Conservation (phyloP, 2,797 vertebrate species). For the Lacerta agilis region DNA sequence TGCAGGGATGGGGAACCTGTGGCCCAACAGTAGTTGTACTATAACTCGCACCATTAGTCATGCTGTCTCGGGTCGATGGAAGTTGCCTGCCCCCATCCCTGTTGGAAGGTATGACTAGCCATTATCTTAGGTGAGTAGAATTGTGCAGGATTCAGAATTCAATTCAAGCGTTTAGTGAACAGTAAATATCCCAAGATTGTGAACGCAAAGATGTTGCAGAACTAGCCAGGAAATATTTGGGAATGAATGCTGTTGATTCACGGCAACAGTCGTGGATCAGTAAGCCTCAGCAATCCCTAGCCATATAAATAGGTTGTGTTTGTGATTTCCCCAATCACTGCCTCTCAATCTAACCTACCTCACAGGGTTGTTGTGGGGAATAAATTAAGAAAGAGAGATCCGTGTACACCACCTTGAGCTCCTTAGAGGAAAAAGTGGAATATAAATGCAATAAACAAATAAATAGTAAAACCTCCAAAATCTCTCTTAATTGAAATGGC, state of each 20-base stretch:
- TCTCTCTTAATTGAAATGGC: slow-evolving; percentile 24
- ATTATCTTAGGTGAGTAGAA: not conserved
- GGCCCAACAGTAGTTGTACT: not conserved
- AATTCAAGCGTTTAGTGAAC: not conserved
- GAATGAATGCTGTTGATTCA: not conserved
- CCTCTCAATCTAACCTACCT: too few relatives aligned
- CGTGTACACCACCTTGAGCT: too few relatives aligned
- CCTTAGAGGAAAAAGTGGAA: too few relatives aligned
- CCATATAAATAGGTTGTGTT: not conserved
- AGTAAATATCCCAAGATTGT: not conserved
- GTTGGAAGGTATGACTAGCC: not conserved
- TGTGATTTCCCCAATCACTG: slow-evolving; percentile 4
- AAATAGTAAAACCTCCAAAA: slow-evolving; percentile 21
- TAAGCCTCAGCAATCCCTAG: not conserved
- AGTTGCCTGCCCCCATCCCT: not conserved
- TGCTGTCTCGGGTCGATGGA: not conserved
- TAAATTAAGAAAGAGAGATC: too few relatives aligned
- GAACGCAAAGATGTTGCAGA: not conserved
- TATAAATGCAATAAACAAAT: too few relatives aligned
- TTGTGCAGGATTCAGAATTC: not conserved
- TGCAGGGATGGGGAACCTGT: not conserved
- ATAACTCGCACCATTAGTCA: not conserved
- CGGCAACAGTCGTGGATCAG: not conserved
- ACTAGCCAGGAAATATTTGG: not conserved
- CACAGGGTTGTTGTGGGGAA: too few relatives aligned